These are phyloP conservation scores for Trochalopteron elliotii DNA, from an alignment of 2,113 vertebrate species.

Conservation along the genomic window DNA sequence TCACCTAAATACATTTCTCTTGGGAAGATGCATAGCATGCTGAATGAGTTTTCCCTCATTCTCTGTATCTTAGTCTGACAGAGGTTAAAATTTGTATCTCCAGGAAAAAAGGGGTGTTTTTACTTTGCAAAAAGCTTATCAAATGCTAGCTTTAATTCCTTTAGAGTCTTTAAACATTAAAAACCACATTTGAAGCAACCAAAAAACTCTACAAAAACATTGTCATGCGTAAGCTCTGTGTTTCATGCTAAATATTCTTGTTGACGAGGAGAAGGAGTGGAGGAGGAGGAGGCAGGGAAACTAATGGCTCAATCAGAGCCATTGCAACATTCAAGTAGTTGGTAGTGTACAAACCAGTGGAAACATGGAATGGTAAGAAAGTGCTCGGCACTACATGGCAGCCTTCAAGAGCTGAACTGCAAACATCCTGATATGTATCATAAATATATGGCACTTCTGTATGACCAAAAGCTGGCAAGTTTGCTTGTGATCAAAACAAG, in stretches of 20 bases:
- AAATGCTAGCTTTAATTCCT: conserved; percentile 43
- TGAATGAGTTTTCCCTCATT: conserved; percentile 11
- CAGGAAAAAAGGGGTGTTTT: neutral
- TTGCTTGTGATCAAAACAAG: conserved; percentile 6
- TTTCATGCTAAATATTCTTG: conserved; percentile 49
- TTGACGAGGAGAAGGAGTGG: conserved; percentile 1
- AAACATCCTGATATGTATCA: conserved; percentile 65
- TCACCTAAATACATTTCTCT: neutral
- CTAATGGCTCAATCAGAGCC: conserved; percentile 35
- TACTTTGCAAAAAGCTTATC: conserved; percentile 57
- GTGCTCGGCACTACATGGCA: conserved; percentile 57
- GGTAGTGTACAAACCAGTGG: conserved; percentile 40
- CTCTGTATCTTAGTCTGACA: conserved; percentile 7
- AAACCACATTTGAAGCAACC: conserved; percentile 46
- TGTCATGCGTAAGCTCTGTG: conserved; percentile 40
- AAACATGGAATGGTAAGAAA: conserved; percentile 62
- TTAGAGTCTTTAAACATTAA: conserved; percentile 53
- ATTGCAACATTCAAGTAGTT: conserved; percentile 68
- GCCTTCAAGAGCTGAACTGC: conserved; percentile 45
- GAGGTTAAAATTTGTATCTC: conserved; percentile 39
- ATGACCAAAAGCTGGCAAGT: conserved; percentile 47
- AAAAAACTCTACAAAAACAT: conserved; percentile 35
- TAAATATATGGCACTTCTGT: conserved; percentile 73
- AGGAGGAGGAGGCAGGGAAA: neutral
- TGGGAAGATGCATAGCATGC: neutral